Evolutionary conservation across 2,113 vertebrate species (phyloP).

Genomic region (Ptilonorhynchus violaceus): DNA sequence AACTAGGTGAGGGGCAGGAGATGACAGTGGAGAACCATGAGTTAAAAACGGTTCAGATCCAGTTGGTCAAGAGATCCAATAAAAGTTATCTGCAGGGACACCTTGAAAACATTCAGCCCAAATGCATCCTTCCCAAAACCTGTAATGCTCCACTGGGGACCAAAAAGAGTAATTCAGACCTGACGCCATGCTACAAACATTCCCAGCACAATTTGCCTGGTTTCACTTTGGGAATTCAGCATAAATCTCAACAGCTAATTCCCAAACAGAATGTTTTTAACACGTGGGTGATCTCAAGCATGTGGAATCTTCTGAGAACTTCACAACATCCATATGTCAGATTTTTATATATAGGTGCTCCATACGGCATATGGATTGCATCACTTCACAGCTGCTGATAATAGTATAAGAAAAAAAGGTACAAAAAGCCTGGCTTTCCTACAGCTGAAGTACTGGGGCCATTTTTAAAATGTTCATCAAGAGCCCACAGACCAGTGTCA

Average conservation of each 20-base stretch:
- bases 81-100: background rate
- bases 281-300: conserved; percentile 34
- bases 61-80: background rate
- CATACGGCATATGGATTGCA: conserved; percentile 42
- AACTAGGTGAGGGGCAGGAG: background rate
- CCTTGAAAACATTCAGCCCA: background rate
- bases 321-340: conserved; percentile 46
- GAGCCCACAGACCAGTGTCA: background rate
- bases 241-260: conserved; percentile 30
- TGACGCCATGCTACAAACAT: background rate
- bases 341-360: conserved; percentile 51
- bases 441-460: background rate
- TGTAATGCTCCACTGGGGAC: background rate
- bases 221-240: background rate
- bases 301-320: conserved; percentile 43
- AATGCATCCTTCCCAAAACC: background rate
- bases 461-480: background rate
- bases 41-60: background rate
- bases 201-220: background rate
- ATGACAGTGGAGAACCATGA: rapidly evolving
- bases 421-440: background rate
- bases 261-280: conserved; percentile 37
- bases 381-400: conserved; percentile 55
- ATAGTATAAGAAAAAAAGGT: conserved; percentile 9
- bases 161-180: background rate